These are phyloP conservation scores for Paracentrotus lividus DNA, from an alignment of 53 echinoderm and acorn worm species.

Conservation along the genomic window DNA sequence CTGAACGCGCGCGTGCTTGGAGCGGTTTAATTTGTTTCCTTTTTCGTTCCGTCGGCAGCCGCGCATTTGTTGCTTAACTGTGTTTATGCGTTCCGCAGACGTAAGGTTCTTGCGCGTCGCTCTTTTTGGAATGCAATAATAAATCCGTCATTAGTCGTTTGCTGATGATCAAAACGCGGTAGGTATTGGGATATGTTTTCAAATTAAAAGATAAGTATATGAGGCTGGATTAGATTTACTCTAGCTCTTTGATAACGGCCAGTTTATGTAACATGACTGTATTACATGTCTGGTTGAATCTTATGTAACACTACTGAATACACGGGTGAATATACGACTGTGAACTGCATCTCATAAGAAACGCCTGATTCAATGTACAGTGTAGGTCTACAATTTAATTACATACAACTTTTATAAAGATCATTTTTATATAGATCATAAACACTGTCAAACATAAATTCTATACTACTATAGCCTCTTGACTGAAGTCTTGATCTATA, in stretches of 20 bases:
- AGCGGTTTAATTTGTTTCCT: conserved; percentile 21
- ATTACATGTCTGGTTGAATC: too few relatives aligned
- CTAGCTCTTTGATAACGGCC: neutral
- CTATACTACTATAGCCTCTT: too few relatives aligned
- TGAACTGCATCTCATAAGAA: too few relatives aligned
- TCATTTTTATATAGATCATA: too few relatives aligned
- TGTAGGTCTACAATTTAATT: too few relatives aligned
- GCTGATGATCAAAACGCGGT: neutral
- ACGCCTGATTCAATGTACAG: too few relatives aligned
- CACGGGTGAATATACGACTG: too few relatives aligned
- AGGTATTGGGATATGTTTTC: neutral
- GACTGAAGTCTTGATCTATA: too few relatives aligned
- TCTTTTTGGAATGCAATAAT: conserved; percentile 40
- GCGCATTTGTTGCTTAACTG: conserved; percentile 60
- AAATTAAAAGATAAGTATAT: neutral
- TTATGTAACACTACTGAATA: too few relatives aligned
- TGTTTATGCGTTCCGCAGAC: conserved; percentile 50
- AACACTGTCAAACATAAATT: too few relatives aligned
- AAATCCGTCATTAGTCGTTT: conserved; percentile 9
- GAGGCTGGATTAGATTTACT: neutral
- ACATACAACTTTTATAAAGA: too few relatives aligned
- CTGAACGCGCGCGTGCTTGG: conserved; percentile 1
- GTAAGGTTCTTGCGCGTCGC: neutral
- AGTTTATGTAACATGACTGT: too few relatives aligned
- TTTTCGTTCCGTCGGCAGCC: conserved; percentile 1